phyloP scores from a whole-genome alignment of 2,888 invertebrate species.

The Ochlodes sylvanus region DNA sequence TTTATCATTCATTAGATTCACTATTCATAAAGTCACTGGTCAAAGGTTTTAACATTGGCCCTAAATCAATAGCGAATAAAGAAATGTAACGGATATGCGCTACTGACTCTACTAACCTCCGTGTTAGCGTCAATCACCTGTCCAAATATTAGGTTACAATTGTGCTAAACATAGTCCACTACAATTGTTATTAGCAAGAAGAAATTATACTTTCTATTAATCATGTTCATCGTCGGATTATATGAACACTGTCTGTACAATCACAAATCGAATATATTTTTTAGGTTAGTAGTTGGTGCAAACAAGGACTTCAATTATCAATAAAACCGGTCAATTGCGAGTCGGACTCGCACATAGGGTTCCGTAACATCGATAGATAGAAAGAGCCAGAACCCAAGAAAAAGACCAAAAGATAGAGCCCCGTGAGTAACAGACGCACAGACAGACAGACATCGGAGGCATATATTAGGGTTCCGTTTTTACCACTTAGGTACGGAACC shows the following conservation, averaged over 20 bases:
- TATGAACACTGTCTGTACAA: conserved; percentile 4
- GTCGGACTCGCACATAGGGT: too few relatives aligned
- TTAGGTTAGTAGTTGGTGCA: not conserved
- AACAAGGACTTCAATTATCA: not conserved
- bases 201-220: conserved; percentile 37
- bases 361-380: too few relatives aligned
- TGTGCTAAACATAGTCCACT: conserved; percentile 19
- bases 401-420: too few relatives aligned
- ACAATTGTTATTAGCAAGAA: conserved; percentile 19
- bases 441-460: too few relatives aligned
- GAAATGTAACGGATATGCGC: conserved; percentile 38
- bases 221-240: conserved; percentile 26
- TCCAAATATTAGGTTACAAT: conserved; percentile 33
- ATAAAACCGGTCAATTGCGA: too few relatives aligned
- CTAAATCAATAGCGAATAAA: conserved; percentile 45
- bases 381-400: too few relatives aligned
- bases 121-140: conserved; percentile 63
- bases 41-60: conserved; percentile 59
- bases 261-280: not conserved
- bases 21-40: conserved; percentile 44
- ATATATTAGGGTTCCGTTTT: too few relatives aligned
- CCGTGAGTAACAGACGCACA: too few relatives aligned
- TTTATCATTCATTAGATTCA: conserved; percentile 16
- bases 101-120: conserved; percentile 55
- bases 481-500: too few relatives aligned